A percentile compares a stretch with the other conserved stretches of the same genome.
phyloP scores from a whole-genome alignment of 64 coral and sea anemone species.

The Platygyra sinensis region DNA sequence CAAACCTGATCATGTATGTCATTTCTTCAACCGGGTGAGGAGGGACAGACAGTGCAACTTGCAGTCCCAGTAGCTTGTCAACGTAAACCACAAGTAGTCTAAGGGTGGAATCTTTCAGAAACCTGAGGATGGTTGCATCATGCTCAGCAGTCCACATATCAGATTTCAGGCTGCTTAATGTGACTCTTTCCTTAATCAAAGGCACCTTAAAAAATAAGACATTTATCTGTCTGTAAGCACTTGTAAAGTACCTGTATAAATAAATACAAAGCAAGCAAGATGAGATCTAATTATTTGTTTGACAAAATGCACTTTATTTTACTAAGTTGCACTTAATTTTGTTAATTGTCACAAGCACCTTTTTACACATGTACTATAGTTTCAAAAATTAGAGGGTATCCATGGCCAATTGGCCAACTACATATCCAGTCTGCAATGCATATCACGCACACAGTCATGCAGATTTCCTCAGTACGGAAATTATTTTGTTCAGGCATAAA shows the following conservation, averaged over 20 bases:
- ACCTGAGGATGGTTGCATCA: conserved; percentile 90
- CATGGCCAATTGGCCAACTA: no score
- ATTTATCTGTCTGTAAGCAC: background rate
- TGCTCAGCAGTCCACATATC: conserved; percentile 97
- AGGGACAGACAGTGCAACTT: conserved; percentile 70
- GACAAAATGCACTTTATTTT: no score
- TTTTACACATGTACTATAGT: no score
- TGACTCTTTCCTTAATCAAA: conserved; percentile 92
- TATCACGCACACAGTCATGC: no score
- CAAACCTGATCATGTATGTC: conserved; percentile 92
- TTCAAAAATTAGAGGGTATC: no score
- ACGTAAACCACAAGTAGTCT: conserved; percentile 76
- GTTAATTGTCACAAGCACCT: no score
- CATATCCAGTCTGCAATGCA: no score
- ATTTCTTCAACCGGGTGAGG: conserved; percentile 86
- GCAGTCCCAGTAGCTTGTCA: conserved; percentile 84
- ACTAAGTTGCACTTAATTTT: no score
- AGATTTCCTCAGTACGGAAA: no score
- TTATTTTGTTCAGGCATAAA: no score
- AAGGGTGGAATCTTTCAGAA: conserved; percentile 71
- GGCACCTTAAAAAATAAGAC: conserved; percentile 63
- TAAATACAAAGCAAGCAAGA: no score
- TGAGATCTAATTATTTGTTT: no score
- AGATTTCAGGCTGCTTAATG: conserved; percentile 72
- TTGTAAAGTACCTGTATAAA: background rate